A percentile compares a stretch with the other conserved stretches of the same genome.
These are phyloP conservation scores for Phyllostomus discolor DNA, from an alignment of 2,113 vertebrate genomes.

Conservation along the genomic window DNA sequence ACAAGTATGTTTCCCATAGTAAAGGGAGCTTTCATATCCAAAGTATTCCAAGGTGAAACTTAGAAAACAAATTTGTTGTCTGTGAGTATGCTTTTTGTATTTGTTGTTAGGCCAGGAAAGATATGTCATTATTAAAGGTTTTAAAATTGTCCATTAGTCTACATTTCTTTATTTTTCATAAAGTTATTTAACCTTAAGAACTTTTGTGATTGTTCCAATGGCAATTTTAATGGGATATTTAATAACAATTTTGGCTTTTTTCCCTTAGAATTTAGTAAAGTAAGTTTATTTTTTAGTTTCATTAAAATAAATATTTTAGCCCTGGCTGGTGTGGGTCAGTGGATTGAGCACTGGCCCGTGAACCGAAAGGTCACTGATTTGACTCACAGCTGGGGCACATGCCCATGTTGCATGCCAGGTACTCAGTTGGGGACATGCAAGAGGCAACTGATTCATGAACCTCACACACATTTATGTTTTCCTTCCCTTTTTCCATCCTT, in stretches of 20 bases:
- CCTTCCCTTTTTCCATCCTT: too few relatives aligned
- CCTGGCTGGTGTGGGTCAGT: too few relatives aligned
- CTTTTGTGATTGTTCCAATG: background rate
- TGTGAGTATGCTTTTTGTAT: background rate
- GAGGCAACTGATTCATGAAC: too few relatives aligned
- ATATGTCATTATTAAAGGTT: background rate
- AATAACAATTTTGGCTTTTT: background rate
- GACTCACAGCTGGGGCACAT: too few relatives aligned
- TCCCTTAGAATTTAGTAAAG: too few relatives aligned
- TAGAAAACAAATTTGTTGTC: background rate
- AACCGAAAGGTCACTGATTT: too few relatives aligned
- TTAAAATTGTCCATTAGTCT: background rate
- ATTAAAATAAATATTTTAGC: background rate
- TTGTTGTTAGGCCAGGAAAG: background rate
- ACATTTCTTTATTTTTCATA: background rate
- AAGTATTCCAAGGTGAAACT: conserved; percentile 11
- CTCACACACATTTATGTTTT: too few relatives aligned
- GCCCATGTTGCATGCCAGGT: too few relatives aligned
- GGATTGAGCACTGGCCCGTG: too few relatives aligned
- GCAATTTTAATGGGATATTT: background rate
- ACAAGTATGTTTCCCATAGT: background rate
- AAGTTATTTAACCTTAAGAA: too few relatives aligned
- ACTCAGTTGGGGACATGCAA: too few relatives aligned
- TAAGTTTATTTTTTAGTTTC: too few relatives aligned
- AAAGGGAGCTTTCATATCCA: background rate